Evolutionary conservation across 2,113 vertebrate genomes (phyloP), one percentile per base, ranked within the genome.

Genomic region (Willisornis vidua): DNA sequence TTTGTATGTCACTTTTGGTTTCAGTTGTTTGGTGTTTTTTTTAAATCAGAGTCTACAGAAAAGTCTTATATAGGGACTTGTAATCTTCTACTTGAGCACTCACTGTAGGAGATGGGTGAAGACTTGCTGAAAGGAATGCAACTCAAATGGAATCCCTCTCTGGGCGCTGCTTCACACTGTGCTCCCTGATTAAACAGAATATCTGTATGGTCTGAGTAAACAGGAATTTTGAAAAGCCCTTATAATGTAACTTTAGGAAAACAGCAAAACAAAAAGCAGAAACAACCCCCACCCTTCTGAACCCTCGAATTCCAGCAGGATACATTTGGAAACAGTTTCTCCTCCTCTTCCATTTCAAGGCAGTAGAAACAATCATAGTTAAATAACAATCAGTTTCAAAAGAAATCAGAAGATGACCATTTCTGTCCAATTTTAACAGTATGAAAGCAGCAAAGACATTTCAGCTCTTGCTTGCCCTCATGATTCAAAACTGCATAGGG

Each of bases 111-210:
- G 57, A 89, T 49, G 54, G 61, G 80, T 35, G 43, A 93, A 75
- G 66, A 74, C 76, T 48, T 75, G 65, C 59, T 92, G 76, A 92
- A 90, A 90, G 57, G 68, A 92, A 96, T 77, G 63, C 59, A 86
- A 45, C 43, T 78, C 0, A 0, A 74, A 22, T 14, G 22, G 29
- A 77, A 78, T 74, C 57, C 29, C 59, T 67, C 59, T 58, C 54
- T 14, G 43, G 67, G 31, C 51, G 26, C 54, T 48, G 45, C 66
- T 61, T 85, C 68, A 96, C 48, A 37, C 51, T 62, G 77, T 25
- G 37, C 41, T 83, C 67, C 43, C 72, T 74, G 48, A 24, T 66
- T 55, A 59, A 77, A 52, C n/a, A 33, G 3, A 52, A 11, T 55
- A 83, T 49, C 65, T 65, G 11, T 19, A 65, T 6, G 31, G 24